Conservation (phyloP, 2,113 vertebrate species). For the Sylvietta virens region DNA sequence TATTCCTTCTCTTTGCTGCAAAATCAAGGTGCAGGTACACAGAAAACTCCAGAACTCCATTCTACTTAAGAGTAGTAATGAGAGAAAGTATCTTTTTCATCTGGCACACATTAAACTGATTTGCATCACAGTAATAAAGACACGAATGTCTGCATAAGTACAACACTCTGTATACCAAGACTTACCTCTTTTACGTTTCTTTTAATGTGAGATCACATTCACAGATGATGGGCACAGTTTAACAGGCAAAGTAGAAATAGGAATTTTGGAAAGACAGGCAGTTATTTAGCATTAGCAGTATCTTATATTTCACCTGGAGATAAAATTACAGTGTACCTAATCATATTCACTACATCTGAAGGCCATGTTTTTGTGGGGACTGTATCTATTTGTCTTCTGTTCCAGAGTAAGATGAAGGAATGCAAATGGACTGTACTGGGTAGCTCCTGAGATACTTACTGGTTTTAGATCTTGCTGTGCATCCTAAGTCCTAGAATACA, state of each 20-base stretch:
- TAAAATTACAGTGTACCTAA: slow-evolving; percentile 39
- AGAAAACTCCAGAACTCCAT: not conserved
- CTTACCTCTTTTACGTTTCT: not conserved
- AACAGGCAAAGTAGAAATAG: slow-evolving; percentile 28
- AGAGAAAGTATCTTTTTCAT: not conserved
- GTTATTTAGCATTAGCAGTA: not conserved
- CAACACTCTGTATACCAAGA: not conserved
- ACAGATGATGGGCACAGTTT: not conserved
- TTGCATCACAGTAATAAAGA: not conserved
- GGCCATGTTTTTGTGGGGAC: not conserved
- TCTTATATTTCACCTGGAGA: slow-evolving; percentile 5
- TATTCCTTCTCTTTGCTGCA: not conserved
- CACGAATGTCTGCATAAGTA: not conserved
- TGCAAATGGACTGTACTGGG: not conserved
- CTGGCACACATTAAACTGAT: not conserved
- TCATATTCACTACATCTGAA: slow-evolving; percentile 6
- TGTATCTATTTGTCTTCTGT: not conserved
- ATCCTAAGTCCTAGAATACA: not conserved
- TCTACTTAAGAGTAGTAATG: not conserved
- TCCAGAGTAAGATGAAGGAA: not conserved
- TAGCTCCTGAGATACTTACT: not conserved
- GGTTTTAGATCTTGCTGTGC: not conserved
- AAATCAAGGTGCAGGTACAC: not conserved
- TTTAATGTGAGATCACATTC: not conserved
- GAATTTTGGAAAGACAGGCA: not conserved